Conservation (phyloP, 2,888 invertebrate species). For the Drosophila paranaensis region DNA sequence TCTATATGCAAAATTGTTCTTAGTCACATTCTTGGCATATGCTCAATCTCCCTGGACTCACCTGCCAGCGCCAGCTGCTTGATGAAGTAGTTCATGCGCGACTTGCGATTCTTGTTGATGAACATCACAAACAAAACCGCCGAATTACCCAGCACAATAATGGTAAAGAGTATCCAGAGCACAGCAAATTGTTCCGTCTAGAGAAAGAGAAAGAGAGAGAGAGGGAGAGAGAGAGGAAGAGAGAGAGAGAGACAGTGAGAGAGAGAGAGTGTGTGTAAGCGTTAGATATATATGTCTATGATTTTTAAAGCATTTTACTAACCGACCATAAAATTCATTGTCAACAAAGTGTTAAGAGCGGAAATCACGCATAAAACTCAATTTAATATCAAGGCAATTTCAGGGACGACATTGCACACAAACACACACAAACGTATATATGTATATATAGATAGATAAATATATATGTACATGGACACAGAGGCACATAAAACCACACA, state of each 20-base stretch:
- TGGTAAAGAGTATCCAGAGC: conserved; percentile 92
- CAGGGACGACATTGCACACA: conserved; percentile 8
- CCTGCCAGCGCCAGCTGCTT: conserved; percentile 96
- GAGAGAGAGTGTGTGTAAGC: not conserved
- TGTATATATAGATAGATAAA: conserved; percentile 6
- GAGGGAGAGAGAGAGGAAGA: conserved; percentile 14
- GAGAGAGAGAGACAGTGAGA: conserved; percentile 8
- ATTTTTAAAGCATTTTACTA: conserved; percentile 51
- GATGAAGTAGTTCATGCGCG: conserved; percentile 98
- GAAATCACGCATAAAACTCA: conserved; percentile 78
- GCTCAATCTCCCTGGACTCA: conserved; percentile 84
- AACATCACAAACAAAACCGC: conserved; percentile 94
- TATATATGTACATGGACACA: conserved; percentile 11
- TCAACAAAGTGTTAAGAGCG: conserved; percentile 73
- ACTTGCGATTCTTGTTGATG: conserved; percentile 93
- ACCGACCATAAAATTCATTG: conserved; percentile 59
- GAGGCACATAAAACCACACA: conserved; percentile 31
- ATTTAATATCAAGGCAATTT: conserved; percentile 65
- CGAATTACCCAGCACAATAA: conserved; percentile 94
- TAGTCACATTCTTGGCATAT: not conserved
- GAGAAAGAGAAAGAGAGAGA: conserved; percentile 6
- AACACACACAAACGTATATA: conserved; percentile 24
- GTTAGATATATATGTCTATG: conserved; percentile 4
- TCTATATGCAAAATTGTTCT: conserved; percentile 86
- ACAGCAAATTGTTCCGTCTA: conserved; percentile 95